Percentiles rank a stretch among this genome's conserved stretches.
Conservation (phyloP, 2,888 invertebrate species). For the Acholoe squamosa region DNA sequence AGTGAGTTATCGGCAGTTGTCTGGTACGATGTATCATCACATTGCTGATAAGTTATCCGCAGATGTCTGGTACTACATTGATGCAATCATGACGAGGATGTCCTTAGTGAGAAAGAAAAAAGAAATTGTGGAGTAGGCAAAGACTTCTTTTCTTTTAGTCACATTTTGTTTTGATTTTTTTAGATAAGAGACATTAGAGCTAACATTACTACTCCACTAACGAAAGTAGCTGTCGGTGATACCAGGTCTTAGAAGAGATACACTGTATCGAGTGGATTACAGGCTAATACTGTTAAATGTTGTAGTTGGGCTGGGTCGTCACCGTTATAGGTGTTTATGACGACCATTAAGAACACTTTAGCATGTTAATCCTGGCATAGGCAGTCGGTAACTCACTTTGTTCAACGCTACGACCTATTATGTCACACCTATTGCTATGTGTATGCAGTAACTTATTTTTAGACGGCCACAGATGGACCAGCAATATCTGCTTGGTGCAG, state of each 20-base stretch:
- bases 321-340: not conserved
- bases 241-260: not conserved
- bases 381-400: not conserved
- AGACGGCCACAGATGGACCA: not conserved
- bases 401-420: not conserved
- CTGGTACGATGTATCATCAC: no score
- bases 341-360: not conserved
- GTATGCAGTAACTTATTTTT: not conserved
- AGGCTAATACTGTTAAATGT: not conserved
- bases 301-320: not conserved
- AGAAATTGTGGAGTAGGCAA: no score
- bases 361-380: slow-evolving; percentile 4
- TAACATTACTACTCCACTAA: no score
- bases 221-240: no score
- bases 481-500: not conserved
- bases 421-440: not conserved
- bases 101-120: no score
- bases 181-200: no score
- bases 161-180: no score
- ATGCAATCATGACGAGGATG: no score
- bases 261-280: not conserved
- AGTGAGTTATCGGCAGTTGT: no score
- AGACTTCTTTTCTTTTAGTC: no score
- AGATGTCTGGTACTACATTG: no score
- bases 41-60: no score